phyloP scores from a whole-genome alignment of 2,113 vertebrate genomes.

The Trachemys scripta region DNA sequence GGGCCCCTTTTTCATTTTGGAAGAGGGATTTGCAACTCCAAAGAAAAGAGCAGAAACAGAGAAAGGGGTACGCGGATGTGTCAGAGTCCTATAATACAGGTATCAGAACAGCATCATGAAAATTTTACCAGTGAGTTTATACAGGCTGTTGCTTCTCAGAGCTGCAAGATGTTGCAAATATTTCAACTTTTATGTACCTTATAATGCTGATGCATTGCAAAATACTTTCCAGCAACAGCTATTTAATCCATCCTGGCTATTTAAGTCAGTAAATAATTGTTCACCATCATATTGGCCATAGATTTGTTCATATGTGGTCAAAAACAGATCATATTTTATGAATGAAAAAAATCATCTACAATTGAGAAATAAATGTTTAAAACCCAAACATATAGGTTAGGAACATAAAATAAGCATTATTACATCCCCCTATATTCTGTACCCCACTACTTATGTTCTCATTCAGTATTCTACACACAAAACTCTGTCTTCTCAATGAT shows the following conservation, averaged over 20 bases:
- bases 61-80: not conserved
- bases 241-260: not conserved
- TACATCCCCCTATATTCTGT: not conserved
- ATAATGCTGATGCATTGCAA: not conserved
- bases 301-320: conserved; percentile 3
- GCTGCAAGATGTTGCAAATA: not conserved
- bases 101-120: not conserved
- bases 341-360: not conserved
- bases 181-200: conserved; percentile 30
- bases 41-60: not conserved
- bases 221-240: conserved; percentile 2
- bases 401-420: not conserved
- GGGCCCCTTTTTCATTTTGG: not conserved
- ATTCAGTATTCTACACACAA: not conserved
- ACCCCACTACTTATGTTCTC: not conserved
- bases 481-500: not conserved
- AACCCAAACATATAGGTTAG: not conserved
- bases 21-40: not conserved
- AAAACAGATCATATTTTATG: not conserved
- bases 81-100: not conserved
- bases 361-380: conserved; percentile 6
- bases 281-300: not conserved
- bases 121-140: not conserved
- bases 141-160: not conserved
- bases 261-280: conserved; percentile 26